Base-by-base conservation (phyloP, 2,113 vertebrate genomes). In the Stomatorhinus ivindoensis region DNA sequence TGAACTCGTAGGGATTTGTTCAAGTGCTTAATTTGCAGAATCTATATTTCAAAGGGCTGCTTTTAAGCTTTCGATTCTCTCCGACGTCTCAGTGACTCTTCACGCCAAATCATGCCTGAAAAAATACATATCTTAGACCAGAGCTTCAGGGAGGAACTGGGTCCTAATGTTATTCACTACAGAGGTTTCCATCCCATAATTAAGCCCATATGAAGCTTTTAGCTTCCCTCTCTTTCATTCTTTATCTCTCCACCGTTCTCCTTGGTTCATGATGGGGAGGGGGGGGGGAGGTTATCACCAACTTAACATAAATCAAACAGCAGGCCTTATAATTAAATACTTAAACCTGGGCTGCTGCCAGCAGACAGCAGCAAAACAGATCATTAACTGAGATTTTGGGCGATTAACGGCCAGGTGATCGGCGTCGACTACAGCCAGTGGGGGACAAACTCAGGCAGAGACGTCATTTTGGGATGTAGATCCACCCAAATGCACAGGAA, bases 21-120 rank as follows among this genome's bases (percentile, higher is more conserved):
- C 53, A 87, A 87, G 87, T 87, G 35, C 35, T 87, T 87, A 61
- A 87, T 87, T 87, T 87, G 51, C 53, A 61, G 87, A 87, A 87
- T 61, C 58, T 61, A 87, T 87, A 39, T 88, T 88, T 80, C 47
- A 88, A 80, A 88, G 69, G 46, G 13, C 47, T 31, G 47, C 46
- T 88, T 53, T 88, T 35, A 73, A 88, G n/a, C 65, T 35, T 88
- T 35, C 35, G 47, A 88, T 35, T 47, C 47, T n/a, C 47, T 50
- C 9, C 13, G 24, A 80, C 17, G 19, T 88, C 88, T 39, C 46
- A n/a, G 47, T 88, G 88, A 88, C 24, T 76, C 24, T 88, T 76
- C 69, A 76, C 65, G 47, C 88, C 88, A 73, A 69, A 88, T 80
- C 65, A 88, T 13, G 11, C 69, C n/a, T 46, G 42, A 61, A 69